Conservation (phyloP, 2,888 invertebrate genomes). For the Sclerodermus sp. region DNA sequence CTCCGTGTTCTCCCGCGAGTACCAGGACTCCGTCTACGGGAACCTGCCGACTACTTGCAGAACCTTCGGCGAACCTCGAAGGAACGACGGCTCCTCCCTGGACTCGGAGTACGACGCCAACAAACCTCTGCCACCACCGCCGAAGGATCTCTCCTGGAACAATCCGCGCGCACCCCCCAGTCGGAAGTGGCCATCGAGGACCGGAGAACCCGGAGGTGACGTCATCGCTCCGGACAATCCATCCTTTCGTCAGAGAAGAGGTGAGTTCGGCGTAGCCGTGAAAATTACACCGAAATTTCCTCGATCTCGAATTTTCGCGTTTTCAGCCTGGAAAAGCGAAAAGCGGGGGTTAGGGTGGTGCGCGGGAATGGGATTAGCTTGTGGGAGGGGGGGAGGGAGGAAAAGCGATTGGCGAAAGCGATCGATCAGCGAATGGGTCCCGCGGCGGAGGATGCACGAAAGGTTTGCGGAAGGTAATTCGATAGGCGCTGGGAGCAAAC, state of each 20-base stretch:
- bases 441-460: too few species aligned
- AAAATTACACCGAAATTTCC: too few species aligned
- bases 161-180: slow-evolving; percentile 6
- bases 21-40: neutral
- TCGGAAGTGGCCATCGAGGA: slow-evolving; percentile 33
- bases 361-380: too few species aligned
- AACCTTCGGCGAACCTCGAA: neutral
- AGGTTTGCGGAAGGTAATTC: too few species aligned
- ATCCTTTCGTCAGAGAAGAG: too few species aligned
- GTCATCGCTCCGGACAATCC: too few species aligned
- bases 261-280: too few species aligned
- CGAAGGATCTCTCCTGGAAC: slow-evolving; percentile 21
- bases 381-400: slow-evolving; percentile 75
- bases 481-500: slow-evolving; percentile 17
- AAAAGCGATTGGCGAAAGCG: slow-evolving; percentile 73
- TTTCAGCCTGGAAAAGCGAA: too few species aligned
- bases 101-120: slow-evolving; percentile 48
- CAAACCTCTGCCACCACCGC: slow-evolving; percentile 57
- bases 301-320: too few species aligned
- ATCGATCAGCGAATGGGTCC: too few species aligned
- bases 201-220: too few species aligned
- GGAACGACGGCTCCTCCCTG: neutral
- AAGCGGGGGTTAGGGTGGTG: too few species aligned
- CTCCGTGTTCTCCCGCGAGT: slow-evolving; percentile 23
- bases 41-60: neutral